These are phyloP conservation scores for Anolis sagrei DNA, from an alignment of 2,113 vertebrate species.

Conservation along the genomic window DNA sequence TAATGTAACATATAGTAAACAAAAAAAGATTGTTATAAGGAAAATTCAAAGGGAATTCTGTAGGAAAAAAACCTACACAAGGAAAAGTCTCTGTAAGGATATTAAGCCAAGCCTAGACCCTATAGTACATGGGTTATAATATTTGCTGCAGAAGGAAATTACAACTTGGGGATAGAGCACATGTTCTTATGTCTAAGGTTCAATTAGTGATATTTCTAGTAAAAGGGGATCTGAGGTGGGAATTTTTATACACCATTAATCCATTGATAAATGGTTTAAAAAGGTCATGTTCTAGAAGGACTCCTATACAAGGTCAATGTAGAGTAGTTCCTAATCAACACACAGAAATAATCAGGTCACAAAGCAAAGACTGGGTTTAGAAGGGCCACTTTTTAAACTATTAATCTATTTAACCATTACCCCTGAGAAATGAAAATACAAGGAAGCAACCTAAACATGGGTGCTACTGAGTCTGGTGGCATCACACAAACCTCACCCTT, in stretches of 20 bases:
- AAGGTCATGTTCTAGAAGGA: background rate
- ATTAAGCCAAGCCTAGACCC: background rate
- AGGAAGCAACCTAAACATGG: too few species aligned
- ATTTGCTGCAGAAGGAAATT: background rate
- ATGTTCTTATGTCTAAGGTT: background rate
- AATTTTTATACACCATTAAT: background rate
- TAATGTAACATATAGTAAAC: background rate
- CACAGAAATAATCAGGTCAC: too few species aligned
- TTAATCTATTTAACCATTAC: too few species aligned
- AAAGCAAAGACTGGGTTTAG: too few species aligned
- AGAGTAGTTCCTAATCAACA: background rate
- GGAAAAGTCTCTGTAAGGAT: background rate
- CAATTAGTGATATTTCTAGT: background rate
- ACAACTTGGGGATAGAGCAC: background rate
- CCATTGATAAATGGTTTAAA: too few species aligned
- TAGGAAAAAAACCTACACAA: background rate
- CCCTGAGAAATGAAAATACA: too few species aligned
- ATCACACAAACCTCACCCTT: too few species aligned
- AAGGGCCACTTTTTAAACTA: too few species aligned
- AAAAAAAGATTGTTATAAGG: background rate
- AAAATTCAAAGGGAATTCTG: background rate
- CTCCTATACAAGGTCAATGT: background rate
- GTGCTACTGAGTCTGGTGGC: too few species aligned
- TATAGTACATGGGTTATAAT: background rate
- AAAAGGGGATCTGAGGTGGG: background rate